Percentiles rank a stretch among this genome's conserved stretches.
phyloP scores from a whole-genome alignment of 2,888 invertebrate species.

The Bellardia bayeri region DNA sequence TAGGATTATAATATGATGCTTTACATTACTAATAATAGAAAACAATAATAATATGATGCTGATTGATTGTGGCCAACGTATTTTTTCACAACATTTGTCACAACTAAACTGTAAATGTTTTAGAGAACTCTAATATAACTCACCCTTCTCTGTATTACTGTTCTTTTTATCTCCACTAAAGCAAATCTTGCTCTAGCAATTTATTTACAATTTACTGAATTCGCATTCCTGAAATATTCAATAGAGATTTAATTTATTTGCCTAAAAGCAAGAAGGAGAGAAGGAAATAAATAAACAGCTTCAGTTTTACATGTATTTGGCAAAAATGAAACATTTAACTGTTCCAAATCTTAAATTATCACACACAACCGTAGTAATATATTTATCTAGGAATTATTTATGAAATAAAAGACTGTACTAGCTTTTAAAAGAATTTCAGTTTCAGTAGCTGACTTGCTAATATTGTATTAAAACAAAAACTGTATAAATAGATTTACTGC shows the following conservation, averaged over 20 bases:
- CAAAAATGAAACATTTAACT: neutral
- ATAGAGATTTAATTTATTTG: neutral
- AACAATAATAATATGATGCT: no score
- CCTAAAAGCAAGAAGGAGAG: neutral
- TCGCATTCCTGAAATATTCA: neutral
- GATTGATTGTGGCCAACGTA: no score
- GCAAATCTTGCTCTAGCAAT: no score
- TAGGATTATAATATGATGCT: no score
- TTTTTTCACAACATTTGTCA: no score
- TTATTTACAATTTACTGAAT: neutral
- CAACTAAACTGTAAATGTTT: no score
- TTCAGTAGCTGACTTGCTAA: neutral
- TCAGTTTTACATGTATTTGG: neutral
- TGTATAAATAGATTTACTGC: no score
- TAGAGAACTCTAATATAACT: no score
- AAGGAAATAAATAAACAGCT: neutral
- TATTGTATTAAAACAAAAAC: neutral
- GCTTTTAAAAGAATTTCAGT: neutral
- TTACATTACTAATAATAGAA: no score
- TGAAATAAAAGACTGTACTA: neutral
- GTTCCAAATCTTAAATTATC: neutral
- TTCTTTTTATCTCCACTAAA: neutral
- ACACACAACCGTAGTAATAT: neutral
- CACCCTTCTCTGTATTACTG: no score
- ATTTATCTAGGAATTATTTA: neutral